Conservation (phyloP, 2,113 vertebrate species). For the Odontophorus gujanensis region DNA sequence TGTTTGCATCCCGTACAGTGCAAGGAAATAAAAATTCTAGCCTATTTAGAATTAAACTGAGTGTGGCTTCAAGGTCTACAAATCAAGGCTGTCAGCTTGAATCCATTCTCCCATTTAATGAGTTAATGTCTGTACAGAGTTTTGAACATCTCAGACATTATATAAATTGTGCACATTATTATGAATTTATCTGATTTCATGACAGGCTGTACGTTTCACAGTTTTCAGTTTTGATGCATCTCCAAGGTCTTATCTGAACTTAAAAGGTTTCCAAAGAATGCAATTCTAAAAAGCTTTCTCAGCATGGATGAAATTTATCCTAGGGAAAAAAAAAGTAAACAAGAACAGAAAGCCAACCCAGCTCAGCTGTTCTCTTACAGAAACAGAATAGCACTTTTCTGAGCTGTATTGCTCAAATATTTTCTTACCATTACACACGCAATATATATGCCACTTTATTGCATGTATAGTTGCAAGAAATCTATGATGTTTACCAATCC, state of each 20-base stretch:
- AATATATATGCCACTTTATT: background rate
- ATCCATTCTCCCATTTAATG: slow-evolving; percentile 5
- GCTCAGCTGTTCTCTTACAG: background rate
- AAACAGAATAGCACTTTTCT: background rate
- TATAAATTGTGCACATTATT: background rate
- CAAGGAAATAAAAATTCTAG: background rate
- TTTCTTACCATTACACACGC: background rate
- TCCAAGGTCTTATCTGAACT: slow-evolving; percentile 24
- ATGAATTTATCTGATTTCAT: slow-evolving; percentile 3
- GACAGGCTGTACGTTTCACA: slow-evolving; percentile 22
- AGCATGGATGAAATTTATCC: background rate
- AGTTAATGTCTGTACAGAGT: background rate
- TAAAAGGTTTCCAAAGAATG: background rate
- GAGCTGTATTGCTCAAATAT: background rate
- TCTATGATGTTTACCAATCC: background rate
- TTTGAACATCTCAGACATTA: background rate
- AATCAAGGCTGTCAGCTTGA: slow-evolving; percentile 21
- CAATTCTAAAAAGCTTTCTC: background rate
- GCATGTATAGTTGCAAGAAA: background rate
- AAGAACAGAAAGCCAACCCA: background rate
- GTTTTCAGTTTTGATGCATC: slow-evolving; percentile 22
- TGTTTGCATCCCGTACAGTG: background rate
- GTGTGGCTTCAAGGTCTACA: background rate
- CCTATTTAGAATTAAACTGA: slow-evolving; percentile 35
- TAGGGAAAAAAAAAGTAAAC: background rate